Conservation (phyloP, 2,888 invertebrate genomes). For the Chrysolina americana region DNA sequence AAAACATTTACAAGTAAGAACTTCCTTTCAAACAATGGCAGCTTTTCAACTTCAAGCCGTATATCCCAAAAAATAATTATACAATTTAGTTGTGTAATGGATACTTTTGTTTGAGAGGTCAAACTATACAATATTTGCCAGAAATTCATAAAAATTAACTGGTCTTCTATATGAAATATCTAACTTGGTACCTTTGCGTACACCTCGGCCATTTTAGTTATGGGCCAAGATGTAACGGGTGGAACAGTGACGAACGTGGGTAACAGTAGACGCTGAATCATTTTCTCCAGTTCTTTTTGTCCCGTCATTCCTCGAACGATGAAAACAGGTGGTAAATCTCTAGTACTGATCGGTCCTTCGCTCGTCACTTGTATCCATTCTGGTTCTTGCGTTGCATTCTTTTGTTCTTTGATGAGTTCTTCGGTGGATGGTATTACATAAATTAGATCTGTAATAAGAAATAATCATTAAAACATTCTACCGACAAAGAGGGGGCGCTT, state of each 20-base stretch:
- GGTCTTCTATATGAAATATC: too few species aligned
- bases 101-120: too few species aligned
- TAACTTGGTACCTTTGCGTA: constrained; percentile 58
- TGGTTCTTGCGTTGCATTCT: constrained; percentile 58
- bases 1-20: too few species aligned
- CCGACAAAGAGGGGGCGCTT: too few species aligned
- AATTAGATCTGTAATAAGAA: constrained; percentile 59
- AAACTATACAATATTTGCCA: too few species aligned
- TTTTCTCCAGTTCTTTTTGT: constrained; percentile 57
- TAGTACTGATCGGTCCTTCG: constrained; percentile 63
- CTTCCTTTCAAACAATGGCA: too few species aligned
- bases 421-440: constrained; percentile 62
- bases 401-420: constrained; percentile 58
- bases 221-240: constrained; percentile 56
- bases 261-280: constrained; percentile 63
- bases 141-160: too few species aligned
- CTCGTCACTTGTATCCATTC: constrained; percentile 65
- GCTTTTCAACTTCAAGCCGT: too few species aligned
- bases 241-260: constrained; percentile 67
- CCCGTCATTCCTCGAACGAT: constrained; percentile 67
- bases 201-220: constrained; percentile 60
- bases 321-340: constrained; percentile 67
- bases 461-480: too few species aligned
- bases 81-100: too few species aligned
- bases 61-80: too few species aligned